Evolutionary conservation across 1,140 invertebrate species (phyloP).

Genomic region (Halesus radiatus): DNA sequence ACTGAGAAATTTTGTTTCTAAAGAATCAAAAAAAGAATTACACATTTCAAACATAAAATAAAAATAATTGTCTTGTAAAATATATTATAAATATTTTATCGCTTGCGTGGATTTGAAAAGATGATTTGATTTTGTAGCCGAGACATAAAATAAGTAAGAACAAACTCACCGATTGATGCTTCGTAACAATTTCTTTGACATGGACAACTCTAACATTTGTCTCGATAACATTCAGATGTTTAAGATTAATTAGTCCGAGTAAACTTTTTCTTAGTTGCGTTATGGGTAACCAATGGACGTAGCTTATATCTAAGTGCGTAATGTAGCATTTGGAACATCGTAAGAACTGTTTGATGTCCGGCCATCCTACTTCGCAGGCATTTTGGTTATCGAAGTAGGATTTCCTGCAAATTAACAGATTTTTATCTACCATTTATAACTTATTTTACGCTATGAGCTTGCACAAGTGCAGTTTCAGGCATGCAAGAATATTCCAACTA

Average conservation of each 20-base stretch:
- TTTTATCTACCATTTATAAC: too few relatives aligned
- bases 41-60: too few relatives aligned
- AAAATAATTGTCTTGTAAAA: too few relatives aligned
- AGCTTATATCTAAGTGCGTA: slow-evolving; percentile 28
- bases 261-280: neutral
- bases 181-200: slow-evolving; percentile 20
- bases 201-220: neutral
- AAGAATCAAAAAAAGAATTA: too few relatives aligned
- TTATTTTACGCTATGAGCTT: too few relatives aligned
- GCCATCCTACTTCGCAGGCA: slow-evolving; percentile 3
- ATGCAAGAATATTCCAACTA: too few relatives aligned
- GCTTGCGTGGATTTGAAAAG: too few relatives aligned
- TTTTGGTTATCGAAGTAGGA: slow-evolving; percentile 10
- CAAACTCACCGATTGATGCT: neutral
- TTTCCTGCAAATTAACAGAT: neutral
- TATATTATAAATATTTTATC: too few relatives aligned
- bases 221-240: slow-evolving; percentile 28
- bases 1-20: too few relatives aligned
- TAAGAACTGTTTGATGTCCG: neutral
- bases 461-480: too few relatives aligned
- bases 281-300: slow-evolving; percentile 16
- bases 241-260: neutral
- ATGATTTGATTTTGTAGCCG: too few relatives aligned
- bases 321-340: neutral
- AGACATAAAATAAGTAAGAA: neutral